phyloP scores from a whole-genome alignment of 2,888 invertebrate genomes.

The Alitta virens region DNA sequence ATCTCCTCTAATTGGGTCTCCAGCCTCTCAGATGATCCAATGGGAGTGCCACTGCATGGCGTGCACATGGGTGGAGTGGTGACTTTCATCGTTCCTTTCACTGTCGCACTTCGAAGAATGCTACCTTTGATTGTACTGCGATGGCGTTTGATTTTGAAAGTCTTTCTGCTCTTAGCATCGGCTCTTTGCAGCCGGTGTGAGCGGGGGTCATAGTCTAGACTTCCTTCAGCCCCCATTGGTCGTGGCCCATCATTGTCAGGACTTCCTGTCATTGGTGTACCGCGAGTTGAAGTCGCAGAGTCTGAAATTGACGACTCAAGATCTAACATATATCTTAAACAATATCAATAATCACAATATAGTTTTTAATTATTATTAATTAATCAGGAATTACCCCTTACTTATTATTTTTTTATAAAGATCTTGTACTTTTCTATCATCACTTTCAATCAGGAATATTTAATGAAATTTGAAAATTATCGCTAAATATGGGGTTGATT shows the following conservation, averaged over 20 bases:
- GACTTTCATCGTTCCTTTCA: conserved; percentile 23
- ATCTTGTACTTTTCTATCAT: no score
- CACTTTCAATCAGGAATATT: no score
- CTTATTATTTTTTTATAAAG: no score
- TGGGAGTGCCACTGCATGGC: not conserved
- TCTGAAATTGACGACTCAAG: no score
- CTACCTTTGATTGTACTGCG: conserved; percentile 29
- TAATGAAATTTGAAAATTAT: no score
- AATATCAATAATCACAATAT: no score
- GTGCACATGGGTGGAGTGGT: not conserved
- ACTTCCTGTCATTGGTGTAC: no score
- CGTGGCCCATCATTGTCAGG: conserved; percentile 1
- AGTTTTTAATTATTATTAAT: no score
- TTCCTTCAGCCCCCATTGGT: not conserved
- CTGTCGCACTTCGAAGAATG: conserved; percentile 26
- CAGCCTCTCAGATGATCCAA: not conserved
- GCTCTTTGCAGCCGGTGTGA: conserved; percentile 75
- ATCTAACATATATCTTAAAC: no score
- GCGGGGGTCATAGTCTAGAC: conserved; percentile 33
- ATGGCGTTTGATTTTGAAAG: conserved; percentile 67
- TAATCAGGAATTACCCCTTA: no score
- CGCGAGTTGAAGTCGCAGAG: no score
- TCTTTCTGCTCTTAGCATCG: conserved; percentile 90
- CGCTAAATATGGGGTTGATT: no score
- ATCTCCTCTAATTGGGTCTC: conserved; percentile 22